These are phyloP conservation scores for Dysdera silvatica DNA, from an alignment of 1,140 invertebrate species.

Conservation along the genomic window DNA sequence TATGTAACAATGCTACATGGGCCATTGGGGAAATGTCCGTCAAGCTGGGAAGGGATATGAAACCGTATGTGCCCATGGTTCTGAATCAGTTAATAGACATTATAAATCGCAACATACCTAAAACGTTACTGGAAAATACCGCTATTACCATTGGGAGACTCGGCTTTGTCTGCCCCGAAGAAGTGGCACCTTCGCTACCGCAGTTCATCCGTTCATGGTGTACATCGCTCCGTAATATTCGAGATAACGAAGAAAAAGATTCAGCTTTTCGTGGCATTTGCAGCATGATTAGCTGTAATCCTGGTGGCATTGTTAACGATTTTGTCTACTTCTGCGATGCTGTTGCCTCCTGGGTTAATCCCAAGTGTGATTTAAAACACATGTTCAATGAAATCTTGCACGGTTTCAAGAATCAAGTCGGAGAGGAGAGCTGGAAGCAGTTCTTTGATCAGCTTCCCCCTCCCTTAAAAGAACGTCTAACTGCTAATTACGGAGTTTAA, in stretches of 20 bases:
- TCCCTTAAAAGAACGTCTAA: conserved; percentile 78
- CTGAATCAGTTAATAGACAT: conserved; percentile 86
- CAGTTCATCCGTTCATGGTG: conserved; percentile 99
- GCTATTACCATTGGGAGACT: conserved; percentile 99
- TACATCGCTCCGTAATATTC: conserved; percentile 89
- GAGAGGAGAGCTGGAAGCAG: conserved; percentile 91
- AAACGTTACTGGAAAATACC: conserved; percentile 98
- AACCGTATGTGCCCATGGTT: conserved; percentile 81
- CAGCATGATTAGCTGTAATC: conserved; percentile 95
- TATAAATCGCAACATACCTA: conserved; percentile 94
- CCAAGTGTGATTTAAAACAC: conserved; percentile 90
- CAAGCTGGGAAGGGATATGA: conserved; percentile 91
- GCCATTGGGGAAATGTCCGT: conserved; percentile 97
- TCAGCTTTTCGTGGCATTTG: conserved; percentile 99
- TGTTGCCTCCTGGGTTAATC: conserved; percentile 93
- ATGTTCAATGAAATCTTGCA: conserved; percentile 97
- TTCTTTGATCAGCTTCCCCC: conserved; percentile 94
- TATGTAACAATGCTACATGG: conserved; percentile 99
- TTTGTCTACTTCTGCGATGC: conserved; percentile 99
- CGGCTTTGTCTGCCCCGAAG: conserved; percentile 98
- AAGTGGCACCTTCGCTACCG: conserved; percentile 98
- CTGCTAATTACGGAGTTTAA: conserved; percentile 64
- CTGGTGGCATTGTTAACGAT: conserved; percentile 78
- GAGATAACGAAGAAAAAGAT: conserved; percentile 99
- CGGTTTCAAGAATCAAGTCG: conserved; percentile 94